Evolutionary conservation across 2,888 invertebrate species (phyloP).

Genomic region (Lamproptera curius): DNA sequence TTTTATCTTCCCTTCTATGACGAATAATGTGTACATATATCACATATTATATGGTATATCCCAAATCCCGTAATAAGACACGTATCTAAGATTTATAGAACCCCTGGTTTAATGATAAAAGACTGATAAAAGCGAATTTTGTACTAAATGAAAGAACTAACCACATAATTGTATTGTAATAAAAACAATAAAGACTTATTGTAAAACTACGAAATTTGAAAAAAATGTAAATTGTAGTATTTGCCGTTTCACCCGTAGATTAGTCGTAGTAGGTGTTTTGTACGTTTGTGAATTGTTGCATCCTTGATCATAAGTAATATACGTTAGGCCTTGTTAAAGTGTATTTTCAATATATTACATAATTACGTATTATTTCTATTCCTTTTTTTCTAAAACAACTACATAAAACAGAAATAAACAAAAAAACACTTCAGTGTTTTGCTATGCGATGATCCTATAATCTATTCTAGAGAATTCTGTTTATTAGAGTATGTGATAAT

Average conservation of each 20-base stretch:
- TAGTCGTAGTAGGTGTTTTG: constrained; percentile 4
- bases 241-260: constrained; percentile 2
- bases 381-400: neutral
- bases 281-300: constrained; percentile 9
- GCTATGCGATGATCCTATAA: constrained; percentile 3
- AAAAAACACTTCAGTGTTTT: too few relatives aligned
- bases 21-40: too few relatives aligned
- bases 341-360: constrained; percentile 3
- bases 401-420: neutral
- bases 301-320: constrained; percentile 3
- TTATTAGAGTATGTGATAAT: constrained; percentile 21
- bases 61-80: constrained; percentile 5
- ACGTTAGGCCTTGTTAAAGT: constrained; percentile 13
- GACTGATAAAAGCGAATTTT: constrained; percentile 74
- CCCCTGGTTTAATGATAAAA: constrained; percentile 42
- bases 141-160: constrained; percentile 37
- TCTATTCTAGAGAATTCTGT: neutral
- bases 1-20: neutral
- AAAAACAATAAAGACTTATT: constrained; percentile 37
- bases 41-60: neutral
- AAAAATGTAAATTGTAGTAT: constrained; percentile 8
- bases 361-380: too few relatives aligned
- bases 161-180: constrained; percentile 34
- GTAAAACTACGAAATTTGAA: constrained; percentile 28
- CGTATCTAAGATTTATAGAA: constrained; percentile 28